Conservation (phyloP, 2,113 vertebrate genomes). For the Tonatia bakeri region DNA sequence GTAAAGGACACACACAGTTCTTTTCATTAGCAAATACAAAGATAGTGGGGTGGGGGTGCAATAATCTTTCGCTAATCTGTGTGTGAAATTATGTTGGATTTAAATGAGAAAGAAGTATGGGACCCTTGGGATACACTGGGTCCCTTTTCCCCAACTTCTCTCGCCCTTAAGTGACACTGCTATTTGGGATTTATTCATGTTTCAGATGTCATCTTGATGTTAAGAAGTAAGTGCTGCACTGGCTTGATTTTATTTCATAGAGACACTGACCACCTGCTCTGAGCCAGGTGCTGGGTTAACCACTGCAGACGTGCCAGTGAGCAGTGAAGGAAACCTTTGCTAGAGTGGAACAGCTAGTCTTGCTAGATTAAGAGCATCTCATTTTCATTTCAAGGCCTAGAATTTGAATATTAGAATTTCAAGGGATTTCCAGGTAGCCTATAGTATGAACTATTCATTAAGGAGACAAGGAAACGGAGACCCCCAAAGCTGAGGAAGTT, state of each 20-base stretch:
- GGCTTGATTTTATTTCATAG: neutral
- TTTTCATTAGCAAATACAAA: neutral
- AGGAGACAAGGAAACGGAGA: neutral
- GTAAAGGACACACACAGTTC: neutral
- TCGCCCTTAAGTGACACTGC: neutral
- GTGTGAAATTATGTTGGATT: neutral
- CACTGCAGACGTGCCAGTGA: neutral
- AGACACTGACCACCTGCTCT: neutral
- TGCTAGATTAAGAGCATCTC: neutral
- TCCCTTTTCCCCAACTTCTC: neutral
- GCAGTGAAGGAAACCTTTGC: neutral
- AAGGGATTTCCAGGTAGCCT: neutral
- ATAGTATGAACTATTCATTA: neutral
- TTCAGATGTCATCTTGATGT: neutral
- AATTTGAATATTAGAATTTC: neutral
- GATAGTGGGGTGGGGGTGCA: neutral
- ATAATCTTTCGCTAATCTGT: neutral
- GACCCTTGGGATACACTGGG: neutral
- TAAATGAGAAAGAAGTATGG: neutral
- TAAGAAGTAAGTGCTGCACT: neutral
- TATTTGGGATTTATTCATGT: neutral
- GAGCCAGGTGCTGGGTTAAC: too few species aligned
- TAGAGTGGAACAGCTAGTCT: neutral
- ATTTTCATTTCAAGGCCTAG: neutral
- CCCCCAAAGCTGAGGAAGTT: too few species aligned